These are phyloP conservation scores for Uromys caudimaculatus DNA, from an alignment of 2,797 vertebrate genomes.

Conservation along the genomic window DNA sequence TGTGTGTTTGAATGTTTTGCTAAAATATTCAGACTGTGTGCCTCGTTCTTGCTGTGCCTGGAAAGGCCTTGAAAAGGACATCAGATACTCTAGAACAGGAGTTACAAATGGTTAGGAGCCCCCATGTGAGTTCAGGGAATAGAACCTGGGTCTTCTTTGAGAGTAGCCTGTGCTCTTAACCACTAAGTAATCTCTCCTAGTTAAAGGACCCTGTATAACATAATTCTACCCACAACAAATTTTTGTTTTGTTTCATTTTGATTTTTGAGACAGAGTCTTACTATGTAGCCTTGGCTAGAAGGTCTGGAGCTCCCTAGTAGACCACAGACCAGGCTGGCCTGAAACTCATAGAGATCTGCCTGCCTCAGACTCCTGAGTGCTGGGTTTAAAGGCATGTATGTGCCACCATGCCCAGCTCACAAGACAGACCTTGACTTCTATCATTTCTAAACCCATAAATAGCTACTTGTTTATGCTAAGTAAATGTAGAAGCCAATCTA, in stretches of 20 bases:
- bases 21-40: not conserved
- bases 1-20: not conserved
- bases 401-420: not conserved
- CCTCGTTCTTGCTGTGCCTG: no score
- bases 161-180: not conserved
- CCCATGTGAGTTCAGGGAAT: not conserved
- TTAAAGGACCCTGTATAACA: not conserved
- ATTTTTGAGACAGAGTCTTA: not conserved
- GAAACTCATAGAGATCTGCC: not conserved
- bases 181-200: not conserved
- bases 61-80: not conserved
- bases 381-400: not conserved
- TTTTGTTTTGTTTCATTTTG: not conserved
- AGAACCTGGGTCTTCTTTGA: not conserved
- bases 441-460: constrained; percentile 49
- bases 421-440: constrained; percentile 6
- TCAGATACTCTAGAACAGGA: not conserved
- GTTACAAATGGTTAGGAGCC: not conserved
- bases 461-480: constrained; percentile 29
- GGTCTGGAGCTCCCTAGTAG: not conserved
- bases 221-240: not conserved
- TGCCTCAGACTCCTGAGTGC: not conserved
- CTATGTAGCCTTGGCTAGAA: not conserved
- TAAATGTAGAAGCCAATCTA: constrained; percentile 68
- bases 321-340: not conserved